Conservation (phyloP, 2,888 invertebrate genomes). For the Synanthedon myopaeformis region DNA sequence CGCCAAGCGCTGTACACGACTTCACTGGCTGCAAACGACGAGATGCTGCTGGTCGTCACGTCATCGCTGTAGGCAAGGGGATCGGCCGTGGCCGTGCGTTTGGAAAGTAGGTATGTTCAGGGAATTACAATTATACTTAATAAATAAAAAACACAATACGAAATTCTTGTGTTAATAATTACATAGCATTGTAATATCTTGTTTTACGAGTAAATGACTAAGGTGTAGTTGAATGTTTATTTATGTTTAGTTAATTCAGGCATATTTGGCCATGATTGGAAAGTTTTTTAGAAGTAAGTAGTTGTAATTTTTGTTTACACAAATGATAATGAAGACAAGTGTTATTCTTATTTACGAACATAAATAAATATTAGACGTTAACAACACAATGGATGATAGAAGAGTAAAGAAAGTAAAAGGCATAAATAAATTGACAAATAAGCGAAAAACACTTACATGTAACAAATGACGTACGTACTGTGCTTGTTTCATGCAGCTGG, state of each 20-base stretch:
- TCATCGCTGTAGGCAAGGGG: constrained; percentile 56
- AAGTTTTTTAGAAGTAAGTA: too few relatives aligned
- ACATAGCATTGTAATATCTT: too few relatives aligned
- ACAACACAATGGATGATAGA: not conserved
- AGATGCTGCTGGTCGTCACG: constrained; percentile 55
- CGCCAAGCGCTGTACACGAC: constrained; percentile 55
- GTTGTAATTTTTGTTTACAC: too few relatives aligned
- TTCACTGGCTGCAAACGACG: constrained; percentile 48
- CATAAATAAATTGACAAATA: constrained; percentile 13
- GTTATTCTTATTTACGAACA: too few relatives aligned
- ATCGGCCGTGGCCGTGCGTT: constrained; percentile 51
- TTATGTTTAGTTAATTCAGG: too few relatives aligned
- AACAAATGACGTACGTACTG: constrained; percentile 34
- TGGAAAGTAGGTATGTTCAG: constrained; percentile 39
- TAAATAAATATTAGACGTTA: too few relatives aligned
- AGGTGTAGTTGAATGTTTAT: too few relatives aligned
- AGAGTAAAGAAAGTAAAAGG: constrained; percentile 7
- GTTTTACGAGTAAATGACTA: too few relatives aligned
- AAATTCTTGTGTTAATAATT: constrained; percentile 28
- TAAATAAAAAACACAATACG: constrained; percentile 52
- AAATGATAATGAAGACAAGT: too few relatives aligned
- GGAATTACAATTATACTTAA: constrained; percentile 20
- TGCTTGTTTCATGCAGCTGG: constrained; percentile 55
- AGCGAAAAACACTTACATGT: constrained; percentile 30
- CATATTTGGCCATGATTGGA: too few relatives aligned